A percentile compares a stretch with the other conserved stretches of the same genome.
These are phyloP conservation scores for Phylloscopus collybita DNA, from an alignment of 2,797 vertebrate species.

Conservation along the genomic window DNA sequence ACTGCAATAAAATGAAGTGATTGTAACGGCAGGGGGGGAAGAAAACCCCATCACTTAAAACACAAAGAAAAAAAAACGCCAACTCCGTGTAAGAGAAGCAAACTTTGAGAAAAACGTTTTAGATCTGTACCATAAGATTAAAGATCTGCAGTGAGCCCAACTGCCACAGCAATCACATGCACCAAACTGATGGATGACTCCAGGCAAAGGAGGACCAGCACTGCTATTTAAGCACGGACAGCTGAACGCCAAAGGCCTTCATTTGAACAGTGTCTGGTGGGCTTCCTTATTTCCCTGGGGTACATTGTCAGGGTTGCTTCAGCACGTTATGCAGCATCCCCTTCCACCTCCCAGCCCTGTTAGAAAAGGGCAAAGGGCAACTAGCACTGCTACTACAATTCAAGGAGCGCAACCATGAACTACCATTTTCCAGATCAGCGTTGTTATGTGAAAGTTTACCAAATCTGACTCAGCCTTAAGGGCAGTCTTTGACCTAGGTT, in stretches of 20 bases:
- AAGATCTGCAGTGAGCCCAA: neutral
- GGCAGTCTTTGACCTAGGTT: neutral
- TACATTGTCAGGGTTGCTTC: neutral
- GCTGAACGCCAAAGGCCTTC: neutral
- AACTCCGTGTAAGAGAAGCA: neutral
- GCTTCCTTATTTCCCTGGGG: neutral
- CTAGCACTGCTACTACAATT: neutral
- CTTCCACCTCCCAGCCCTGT: neutral
- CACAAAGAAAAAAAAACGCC: accelerated
- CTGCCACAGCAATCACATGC: neutral
- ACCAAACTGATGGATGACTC: neutral
- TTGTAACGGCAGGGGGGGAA: neutral
- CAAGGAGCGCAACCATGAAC: neutral
- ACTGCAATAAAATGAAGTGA: neutral
- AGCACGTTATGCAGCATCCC: neutral
- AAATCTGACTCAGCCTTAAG: neutral
- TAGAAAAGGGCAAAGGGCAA: neutral
- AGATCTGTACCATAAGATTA: neutral
- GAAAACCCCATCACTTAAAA: neutral
- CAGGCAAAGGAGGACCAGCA: neutral
- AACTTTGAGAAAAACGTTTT: neutral
- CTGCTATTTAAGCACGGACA: neutral
- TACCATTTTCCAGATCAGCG: accelerated
- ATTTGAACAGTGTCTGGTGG: neutral
- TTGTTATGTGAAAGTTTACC: neutral